Conservation (phyloP, 2,797 vertebrate genomes). For the Rhadinocentrus ornatus region DNA sequence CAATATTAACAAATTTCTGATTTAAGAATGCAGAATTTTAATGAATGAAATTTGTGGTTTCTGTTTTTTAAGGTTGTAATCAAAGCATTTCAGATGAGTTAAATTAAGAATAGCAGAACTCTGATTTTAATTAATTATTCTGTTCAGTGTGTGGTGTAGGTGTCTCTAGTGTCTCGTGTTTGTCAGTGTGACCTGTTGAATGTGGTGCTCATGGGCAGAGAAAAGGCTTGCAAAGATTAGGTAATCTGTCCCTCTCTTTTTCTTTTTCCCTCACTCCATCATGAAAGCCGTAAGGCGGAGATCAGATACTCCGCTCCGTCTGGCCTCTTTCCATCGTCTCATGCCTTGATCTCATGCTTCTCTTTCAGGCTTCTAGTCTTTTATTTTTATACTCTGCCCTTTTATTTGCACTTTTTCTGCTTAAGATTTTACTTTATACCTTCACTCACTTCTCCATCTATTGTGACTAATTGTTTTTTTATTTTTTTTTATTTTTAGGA, state of each 20-base stretch:
- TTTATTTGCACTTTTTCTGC: conserved; percentile 18
- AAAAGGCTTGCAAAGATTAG: conserved; percentile 57
- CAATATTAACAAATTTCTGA: no score
- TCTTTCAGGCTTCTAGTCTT: conserved; percentile 29
- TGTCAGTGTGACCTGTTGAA: conserved; percentile 35
- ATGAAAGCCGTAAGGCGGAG: conserved; percentile 65
- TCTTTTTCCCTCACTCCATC: conserved; percentile 16
- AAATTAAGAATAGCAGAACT: background rate
- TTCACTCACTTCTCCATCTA: background rate
- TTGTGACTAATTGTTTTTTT: conserved; percentile 15
- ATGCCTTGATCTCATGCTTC: conserved; percentile 64
- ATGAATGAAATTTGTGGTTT: background rate
- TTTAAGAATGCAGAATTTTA: background rate
- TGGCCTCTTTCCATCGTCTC: conserved; percentile 65
- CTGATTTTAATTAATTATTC: conserved; percentile 13
- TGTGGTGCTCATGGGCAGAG: conserved; percentile 23
- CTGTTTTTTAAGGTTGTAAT: background rate
- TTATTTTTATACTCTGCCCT: background rate
- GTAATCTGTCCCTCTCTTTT: conserved; percentile 55
- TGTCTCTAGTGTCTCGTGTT: conserved; percentile 53
- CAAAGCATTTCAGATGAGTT: background rate
- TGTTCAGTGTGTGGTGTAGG: conserved; percentile 18
- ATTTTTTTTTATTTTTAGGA: background rate
- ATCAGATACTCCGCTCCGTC: conserved; percentile 67
- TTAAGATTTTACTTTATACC: conserved; percentile 10